Percentiles rank a stretch among this genome's conserved stretches.
These are phyloP conservation scores for Clarias gariepinus DNA, from an alignment of 2,113 vertebrate genomes.

Conservation along the genomic window DNA sequence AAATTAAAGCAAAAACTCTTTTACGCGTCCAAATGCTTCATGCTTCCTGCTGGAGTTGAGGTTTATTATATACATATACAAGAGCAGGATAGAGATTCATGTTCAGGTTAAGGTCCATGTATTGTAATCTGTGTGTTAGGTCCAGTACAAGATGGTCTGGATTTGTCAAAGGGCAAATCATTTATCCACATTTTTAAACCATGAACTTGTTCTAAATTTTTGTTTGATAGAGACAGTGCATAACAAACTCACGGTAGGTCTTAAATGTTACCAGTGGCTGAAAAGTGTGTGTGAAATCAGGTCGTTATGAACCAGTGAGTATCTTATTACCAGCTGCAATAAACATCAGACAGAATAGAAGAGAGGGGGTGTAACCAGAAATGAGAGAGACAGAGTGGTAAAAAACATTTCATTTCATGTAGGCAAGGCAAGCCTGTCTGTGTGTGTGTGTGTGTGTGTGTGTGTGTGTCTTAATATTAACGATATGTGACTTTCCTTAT, in stretches of 20 bases:
- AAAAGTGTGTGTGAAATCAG: not conserved
- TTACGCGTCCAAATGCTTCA: not conserved
- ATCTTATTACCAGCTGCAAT: not conserved
- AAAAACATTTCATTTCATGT: not conserved
- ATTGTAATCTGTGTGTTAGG: not conserved
- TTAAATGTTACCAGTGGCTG: not conserved
- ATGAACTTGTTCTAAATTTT: not conserved
- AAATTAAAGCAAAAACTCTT: not conserved
- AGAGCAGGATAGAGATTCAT: not conserved
- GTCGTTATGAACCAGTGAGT: not conserved
- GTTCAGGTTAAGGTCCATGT: not conserved
- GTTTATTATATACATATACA: not conserved
- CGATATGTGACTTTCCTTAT: too few species aligned
- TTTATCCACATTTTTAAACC: not conserved
- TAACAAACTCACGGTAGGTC: not conserved
- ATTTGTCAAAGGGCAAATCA: not conserved
- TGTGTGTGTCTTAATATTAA: not conserved
- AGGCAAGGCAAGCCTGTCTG: not conserved
- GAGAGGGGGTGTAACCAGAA: not conserved
- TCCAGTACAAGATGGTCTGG: not conserved
- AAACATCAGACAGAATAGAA: not conserved
- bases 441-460: not conserved
- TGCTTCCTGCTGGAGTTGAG: not conserved
- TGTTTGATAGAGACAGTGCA: not conserved
- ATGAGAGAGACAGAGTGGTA: not conserved